These are phyloP conservation scores for Rhyacophila brunnea DNA, from an alignment of 1,140 invertebrate genomes.

Conservation along the genomic window DNA sequence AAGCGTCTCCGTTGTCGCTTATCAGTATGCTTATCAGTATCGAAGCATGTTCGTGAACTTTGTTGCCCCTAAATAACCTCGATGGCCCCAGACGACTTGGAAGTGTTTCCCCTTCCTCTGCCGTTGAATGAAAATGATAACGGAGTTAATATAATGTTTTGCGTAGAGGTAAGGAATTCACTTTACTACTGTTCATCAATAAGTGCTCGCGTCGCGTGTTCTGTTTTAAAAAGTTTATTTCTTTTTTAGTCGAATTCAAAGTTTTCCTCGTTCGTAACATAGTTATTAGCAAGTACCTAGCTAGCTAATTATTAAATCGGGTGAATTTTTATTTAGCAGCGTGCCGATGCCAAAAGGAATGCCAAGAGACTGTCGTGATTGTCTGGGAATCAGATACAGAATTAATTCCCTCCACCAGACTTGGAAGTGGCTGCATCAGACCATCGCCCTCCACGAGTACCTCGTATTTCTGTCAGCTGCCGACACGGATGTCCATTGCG, in stretches of 20 bases:
- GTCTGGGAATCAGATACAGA: constrained; percentile 81
- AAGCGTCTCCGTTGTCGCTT: constrained; percentile 7
- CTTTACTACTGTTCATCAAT: no score
- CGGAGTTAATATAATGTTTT: constrained; percentile 21
- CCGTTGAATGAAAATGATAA: constrained; percentile 6
- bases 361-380: constrained; percentile 78
- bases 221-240: neutral
- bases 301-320: neutral
- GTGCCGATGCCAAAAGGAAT: constrained; percentile 64
- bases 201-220: no score
- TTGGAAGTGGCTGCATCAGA: constrained; percentile 91
- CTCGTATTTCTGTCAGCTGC: constrained; percentile 74
- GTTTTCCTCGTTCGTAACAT: no score
- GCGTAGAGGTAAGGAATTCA: constrained; percentile 14
- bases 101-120: neutral
- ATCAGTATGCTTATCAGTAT: constrained; percentile 15
- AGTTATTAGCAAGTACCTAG: neutral
- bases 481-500: constrained; percentile 59
- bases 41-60: constrained; percentile 11
- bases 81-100: neutral
- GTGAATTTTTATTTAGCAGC: constrained; percentile 21
- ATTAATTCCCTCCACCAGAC: constrained; percentile 82
- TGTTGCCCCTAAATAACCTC: constrained; percentile 17
- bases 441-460: constrained; percentile 81
- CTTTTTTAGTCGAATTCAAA: no score